These are phyloP conservation scores for Allacma fusca DNA, from an alignment of 2,888 invertebrate species.

Conservation along the genomic window DNA sequence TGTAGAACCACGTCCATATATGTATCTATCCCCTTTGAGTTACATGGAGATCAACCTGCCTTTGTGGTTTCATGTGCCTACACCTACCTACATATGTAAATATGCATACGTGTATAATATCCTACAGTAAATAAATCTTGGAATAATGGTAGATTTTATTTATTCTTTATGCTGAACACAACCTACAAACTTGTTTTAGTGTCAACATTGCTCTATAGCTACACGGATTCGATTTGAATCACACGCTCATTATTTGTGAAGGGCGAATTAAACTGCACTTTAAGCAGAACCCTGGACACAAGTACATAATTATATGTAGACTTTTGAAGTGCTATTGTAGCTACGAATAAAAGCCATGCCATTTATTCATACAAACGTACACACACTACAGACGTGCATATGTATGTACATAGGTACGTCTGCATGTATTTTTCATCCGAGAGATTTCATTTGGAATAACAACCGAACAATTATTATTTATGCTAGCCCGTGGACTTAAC, in stretches of 20 bases:
- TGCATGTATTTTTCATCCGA: too few species aligned
- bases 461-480: constrained; percentile 14
- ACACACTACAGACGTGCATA: too few species aligned
- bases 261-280: background rate
- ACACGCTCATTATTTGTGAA: background rate
- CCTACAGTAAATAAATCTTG: background rate
- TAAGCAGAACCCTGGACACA: background rate
- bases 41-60: too few species aligned
- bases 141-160: constrained; percentile 8
- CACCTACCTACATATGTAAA: too few species aligned
- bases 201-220: background rate
- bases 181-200: constrained; percentile 8
- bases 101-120: background rate
- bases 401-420: background rate
- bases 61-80: too few species aligned
- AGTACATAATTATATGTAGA: background rate
- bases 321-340: too few species aligned
- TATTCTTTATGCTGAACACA: background rate
- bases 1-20: background rate
- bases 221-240: background rate
- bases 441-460: background rate
- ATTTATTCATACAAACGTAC: too few species aligned
- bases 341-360: too few species aligned
- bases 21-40: background rate
- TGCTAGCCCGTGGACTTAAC: constrained; percentile 18